Conservation (phyloP, 1,140 invertebrate genomes). For the Heliconius melpomene region DNA sequence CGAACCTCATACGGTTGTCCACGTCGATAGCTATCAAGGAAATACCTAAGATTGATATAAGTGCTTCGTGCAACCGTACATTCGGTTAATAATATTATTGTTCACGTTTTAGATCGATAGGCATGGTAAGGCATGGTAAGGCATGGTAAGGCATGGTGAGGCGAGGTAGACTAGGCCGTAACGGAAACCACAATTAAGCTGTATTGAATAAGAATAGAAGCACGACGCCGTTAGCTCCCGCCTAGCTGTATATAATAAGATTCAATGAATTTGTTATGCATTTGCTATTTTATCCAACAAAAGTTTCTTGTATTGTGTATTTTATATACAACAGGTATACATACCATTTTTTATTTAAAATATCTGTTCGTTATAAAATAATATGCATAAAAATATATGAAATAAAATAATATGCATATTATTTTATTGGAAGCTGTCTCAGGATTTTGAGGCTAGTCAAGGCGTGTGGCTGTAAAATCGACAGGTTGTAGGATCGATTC, state of each 20-base stretch:
- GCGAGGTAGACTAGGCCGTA: conserved; percentile 40
- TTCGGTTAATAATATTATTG: conserved; percentile 72
- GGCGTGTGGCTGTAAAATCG: no score
- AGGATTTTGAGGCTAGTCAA: no score
- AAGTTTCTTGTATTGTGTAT: background rate
- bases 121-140: conserved; percentile 38
- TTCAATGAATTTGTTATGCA: conserved; percentile 30
- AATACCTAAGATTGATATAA: conserved; percentile 55
- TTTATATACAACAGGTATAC: background rate
- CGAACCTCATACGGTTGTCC: conserved; percentile 32
- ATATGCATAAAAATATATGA: no score
- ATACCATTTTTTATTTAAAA: background rate
- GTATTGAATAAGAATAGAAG: conserved; percentile 49
- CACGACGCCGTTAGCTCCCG: conserved; percentile 36
- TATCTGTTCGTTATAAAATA: no score
- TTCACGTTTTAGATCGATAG: conserved; percentile 72
- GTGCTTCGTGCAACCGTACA: conserved; percentile 69
- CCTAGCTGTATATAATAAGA: conserved; percentile 37
- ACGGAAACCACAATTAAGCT: conserved; percentile 56
- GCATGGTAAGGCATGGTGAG: conserved; percentile 22
- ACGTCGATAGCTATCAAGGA: conserved; percentile 59
- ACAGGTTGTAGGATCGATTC: no score
- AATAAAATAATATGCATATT: no score
- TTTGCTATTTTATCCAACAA: background rate
- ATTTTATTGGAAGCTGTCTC: background rate